phyloP scores from a whole-genome alignment of 2,888 invertebrate genomes.

The Epistrophe grossulariae region DNA sequence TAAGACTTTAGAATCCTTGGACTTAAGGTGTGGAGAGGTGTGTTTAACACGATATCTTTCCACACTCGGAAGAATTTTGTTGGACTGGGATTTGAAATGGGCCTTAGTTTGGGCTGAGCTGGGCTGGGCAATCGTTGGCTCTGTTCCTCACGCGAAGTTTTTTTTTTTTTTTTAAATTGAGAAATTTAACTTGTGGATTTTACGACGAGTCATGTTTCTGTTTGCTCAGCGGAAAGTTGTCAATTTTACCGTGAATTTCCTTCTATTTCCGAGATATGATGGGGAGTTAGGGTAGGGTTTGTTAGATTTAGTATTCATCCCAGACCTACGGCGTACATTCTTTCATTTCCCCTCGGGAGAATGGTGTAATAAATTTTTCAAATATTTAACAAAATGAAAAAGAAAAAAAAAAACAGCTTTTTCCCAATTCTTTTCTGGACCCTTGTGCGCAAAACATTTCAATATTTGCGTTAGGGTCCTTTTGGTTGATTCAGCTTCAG shows the following conservation, averaged over 20 bases:
- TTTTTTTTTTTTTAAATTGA: conserved; percentile 48
- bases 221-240: conserved; percentile 44
- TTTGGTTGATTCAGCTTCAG: conserved; percentile 14
- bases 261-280: background rate
- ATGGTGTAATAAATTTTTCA: conserved; percentile 55
- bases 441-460: conserved; percentile 42
- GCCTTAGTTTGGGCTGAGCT: background rate
- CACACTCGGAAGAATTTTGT: background rate
- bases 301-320: conserved; percentile 56
- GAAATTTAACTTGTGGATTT: conserved; percentile 67
- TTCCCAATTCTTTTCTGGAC: conserved; percentile 24
- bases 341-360: conserved; percentile 17
- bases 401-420: conserved; percentile 8
- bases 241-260: conserved; percentile 47
- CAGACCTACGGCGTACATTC: conserved; percentile 19
- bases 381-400: conserved; percentile 37
- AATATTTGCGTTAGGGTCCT: conserved; percentile 26
- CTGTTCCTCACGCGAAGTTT: conserved; percentile 37
- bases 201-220: conserved; percentile 51
- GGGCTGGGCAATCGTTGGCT: background rate
- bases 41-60: conserved; percentile 27
- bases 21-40: conserved; percentile 45
- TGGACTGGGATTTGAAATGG: background rate
- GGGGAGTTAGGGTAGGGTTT: background rate
- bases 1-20: conserved; percentile 43